Percentiles rank a stretch among this genome's conserved stretches.
Evolutionary conservation across 2,888 invertebrate genomes (phyloP).

Genomic region (Amphipoea oculea): DNA sequence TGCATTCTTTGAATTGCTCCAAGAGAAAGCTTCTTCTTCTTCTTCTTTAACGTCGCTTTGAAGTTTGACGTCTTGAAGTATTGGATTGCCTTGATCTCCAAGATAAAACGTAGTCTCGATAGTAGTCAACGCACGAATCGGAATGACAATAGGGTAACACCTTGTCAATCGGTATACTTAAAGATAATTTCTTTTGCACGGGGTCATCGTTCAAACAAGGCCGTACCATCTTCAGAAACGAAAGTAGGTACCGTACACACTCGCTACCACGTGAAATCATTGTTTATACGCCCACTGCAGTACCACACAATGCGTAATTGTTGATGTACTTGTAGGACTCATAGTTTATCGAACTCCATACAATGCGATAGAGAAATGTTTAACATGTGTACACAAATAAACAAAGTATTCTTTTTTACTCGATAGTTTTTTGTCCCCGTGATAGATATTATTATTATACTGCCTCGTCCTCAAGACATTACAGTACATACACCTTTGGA

Average conservation of each 20-base stretch:
- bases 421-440: conserved; percentile 38
- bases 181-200: not conserved
- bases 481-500: conserved; percentile 26
- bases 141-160: conserved; percentile 7
- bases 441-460: not conserved
- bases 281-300: conserved; percentile 13
- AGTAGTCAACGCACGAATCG: not conserved
- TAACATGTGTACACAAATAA: conserved; percentile 14
- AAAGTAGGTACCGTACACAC: conserved; percentile 19
- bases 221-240: not conserved
- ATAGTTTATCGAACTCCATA: conserved; percentile 35
- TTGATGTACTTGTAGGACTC: conserved; percentile 5
- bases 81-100: not conserved
- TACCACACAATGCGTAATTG: conserved; percentile 10
- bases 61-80: not conserved
- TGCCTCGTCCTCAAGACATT: conserved; percentile 15
- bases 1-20: not conserved
- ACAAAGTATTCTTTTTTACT: conserved; percentile 29
- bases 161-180: conserved; percentile 3
- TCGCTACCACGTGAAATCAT: not conserved
- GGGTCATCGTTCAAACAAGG: conserved; percentile 21
- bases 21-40: not conserved
- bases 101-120: not conserved
- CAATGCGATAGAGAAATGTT: conserved; percentile 14
- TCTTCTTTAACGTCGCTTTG: not conserved